A percentile compares a stretch with the other conserved stretches of the same genome.
phyloP scores from a whole-genome alignment of 2,888 invertebrate species.

The Cyaniris semiargus region DNA sequence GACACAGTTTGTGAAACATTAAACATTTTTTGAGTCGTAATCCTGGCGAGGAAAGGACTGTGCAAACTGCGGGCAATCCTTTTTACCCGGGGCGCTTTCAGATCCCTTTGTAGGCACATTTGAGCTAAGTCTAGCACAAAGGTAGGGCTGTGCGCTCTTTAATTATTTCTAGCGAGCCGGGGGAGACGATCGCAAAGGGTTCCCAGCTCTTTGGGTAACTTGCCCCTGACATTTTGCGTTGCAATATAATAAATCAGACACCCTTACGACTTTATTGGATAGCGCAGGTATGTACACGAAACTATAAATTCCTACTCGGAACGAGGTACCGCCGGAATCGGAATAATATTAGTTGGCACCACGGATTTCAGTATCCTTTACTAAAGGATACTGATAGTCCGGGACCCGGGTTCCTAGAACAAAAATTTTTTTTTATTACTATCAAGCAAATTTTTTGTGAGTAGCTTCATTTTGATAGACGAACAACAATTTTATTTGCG shows the following conservation, averaged over 20 bases:
- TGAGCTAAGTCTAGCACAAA: constrained; percentile 61
- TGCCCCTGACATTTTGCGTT: constrained; percentile 41
- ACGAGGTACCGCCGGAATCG: neutral
- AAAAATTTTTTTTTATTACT: too few relatives aligned
- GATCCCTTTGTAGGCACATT: constrained; percentile 60
- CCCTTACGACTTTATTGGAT: constrained; percentile 23
- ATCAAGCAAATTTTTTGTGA: too few relatives aligned
- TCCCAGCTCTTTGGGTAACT: constrained; percentile 44
- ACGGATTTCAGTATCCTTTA: too few relatives aligned
- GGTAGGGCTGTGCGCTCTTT: constrained; percentile 61
- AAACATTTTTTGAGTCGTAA: constrained; percentile 44
- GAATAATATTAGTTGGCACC: neutral
- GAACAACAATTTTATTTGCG: too few relatives aligned
- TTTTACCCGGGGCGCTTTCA: constrained; percentile 64
- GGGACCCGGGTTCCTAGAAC: too few relatives aligned
- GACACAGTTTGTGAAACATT: constrained; percentile 35
- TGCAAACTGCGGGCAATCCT: constrained; percentile 56
- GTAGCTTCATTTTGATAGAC: too few relatives aligned
- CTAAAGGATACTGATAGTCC: neutral
- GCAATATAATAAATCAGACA: constrained; percentile 38
- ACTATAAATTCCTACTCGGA: constrained; percentile 25
- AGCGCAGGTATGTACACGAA: constrained; percentile 2
- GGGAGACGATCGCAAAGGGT: constrained; percentile 50
- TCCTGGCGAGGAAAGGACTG: constrained; percentile 48
- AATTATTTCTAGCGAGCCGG: constrained; percentile 66